Conservation (phyloP, 53 echinoderm and acorn worm genomes). For the Mesocentrotus franciscanus region DNA sequence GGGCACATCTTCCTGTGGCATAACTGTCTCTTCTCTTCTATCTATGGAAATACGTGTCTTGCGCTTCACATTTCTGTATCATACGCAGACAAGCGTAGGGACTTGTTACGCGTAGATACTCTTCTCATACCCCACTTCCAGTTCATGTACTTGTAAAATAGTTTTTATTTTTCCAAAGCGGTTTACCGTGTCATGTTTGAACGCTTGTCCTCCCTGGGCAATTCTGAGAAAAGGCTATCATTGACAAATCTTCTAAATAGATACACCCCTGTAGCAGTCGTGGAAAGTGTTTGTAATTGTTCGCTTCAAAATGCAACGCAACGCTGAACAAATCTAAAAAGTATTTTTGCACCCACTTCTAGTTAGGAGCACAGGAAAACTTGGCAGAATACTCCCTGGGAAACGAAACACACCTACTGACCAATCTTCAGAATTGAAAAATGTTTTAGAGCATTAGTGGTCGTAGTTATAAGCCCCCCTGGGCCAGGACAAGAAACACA, state of each 20-base stretch:
- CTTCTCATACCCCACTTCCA: no score
- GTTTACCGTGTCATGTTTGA: neutral
- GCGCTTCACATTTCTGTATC: no score
- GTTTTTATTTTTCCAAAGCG: neutral
- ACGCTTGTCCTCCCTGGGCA: neutral
- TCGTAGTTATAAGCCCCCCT: no score
- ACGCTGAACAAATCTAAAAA: neutral
- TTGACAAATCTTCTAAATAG: neutral
- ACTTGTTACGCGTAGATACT: no score
- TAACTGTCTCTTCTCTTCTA: no score
- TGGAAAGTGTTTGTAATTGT: neutral
- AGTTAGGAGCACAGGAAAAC: no score
- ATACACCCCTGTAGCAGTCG: neutral
- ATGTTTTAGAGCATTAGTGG: neutral
- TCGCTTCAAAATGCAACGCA: conserved; percentile 40
- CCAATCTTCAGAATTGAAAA: neutral
- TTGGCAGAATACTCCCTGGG: no score
- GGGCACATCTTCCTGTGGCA: no score
- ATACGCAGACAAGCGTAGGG: no score
- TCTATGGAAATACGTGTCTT: no score
- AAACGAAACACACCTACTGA: no score
- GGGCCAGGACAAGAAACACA: no score
- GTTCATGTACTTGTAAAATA: neutral
- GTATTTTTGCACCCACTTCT: neutral
- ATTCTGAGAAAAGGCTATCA: neutral